Base-by-base conservation (phyloP, 1,140 invertebrate genomes). In the Chelonus insularis region DNA sequence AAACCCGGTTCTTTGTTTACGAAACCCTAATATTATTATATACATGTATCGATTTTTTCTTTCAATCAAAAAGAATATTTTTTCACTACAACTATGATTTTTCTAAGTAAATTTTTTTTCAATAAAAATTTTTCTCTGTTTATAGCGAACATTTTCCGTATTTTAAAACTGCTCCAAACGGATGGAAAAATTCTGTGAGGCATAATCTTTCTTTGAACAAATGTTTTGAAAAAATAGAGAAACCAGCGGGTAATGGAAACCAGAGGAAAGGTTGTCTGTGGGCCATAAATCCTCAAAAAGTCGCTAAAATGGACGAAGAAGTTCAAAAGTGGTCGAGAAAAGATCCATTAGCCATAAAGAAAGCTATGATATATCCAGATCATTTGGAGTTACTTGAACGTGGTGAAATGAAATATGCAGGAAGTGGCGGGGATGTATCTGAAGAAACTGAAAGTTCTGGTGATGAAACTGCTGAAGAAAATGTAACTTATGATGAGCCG, bases 211-310 rank as follows among this genome's bases (percentile, higher is more conserved):
- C 94, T 63, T 79, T 98, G 60, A 98, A 98, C 82, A 98, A 98
- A 81, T 97, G 95, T 82, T 98, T 98, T 81, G 95, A 97, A 76
- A 98, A 98, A 79, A 96, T 97, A 57, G 95, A 97, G 72, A 96
- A 96, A 70, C 91, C 93, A 0, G 88, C 89, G 0, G 86, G 88
- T 21, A 92, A 91, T 72, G 89, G 90, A 0, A 88, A 89, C 68
- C 90, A 91, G 75, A 84, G 91, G 57, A 93, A 93, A 79, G 91
- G 95, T 2, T 98, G 95, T 73, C 83, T 97, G 52, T 98, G 96
- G 96, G 95, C 95, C 1, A 93, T 98, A 84, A 97, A 97, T 83
- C 95, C 95, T 0, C 89, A 89, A 11, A 97, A 97, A 78, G 88
- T 96, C 12, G 87, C 88, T 18, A 98, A 98, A 83, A 96, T 98